Base-by-base conservation (phyloP, 30 jellyfish, hydroid and myxozoan genomes). In the Mastigias papua region DNA sequence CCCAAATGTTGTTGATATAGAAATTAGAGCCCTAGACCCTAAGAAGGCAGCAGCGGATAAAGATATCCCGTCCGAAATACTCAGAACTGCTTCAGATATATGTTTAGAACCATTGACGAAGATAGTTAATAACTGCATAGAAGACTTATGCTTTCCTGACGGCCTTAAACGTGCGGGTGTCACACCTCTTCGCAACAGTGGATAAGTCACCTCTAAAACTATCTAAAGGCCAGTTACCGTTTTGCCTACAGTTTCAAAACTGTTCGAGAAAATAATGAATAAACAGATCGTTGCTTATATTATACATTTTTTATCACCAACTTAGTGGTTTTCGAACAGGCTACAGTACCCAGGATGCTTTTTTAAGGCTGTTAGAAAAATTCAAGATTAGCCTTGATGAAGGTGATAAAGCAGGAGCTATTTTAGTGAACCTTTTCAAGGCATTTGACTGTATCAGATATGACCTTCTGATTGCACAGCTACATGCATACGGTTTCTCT, bases 321-420 rank as follows among this genome's bases (percentile, higher is more conserved):
- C 78, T 67, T 25, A 13, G 78, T 67, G 78, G 78, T 67, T 67
- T 67, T 67, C 54, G n/a, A 11, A 28, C n/a, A 28, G 78, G 78
- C 8, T 67, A 28, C 57, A 33, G 29, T 67, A 25, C 78, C 3
- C 49, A 67, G 27, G 50, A 67, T 28, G 78, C 78, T 5, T 25
- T 67, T 9, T 5, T 33, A 8, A 16, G 54, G 22, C 22, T 67
- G 50, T 26, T 67, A 4, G 78, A 67, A 67, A 67, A 67, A 15
- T 15, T 22, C 9, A 67, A 67, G 27, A 28, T 22, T 19, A 19
- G 78, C 57, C 29, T 67, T 8, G 78, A 67, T 67, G n/a, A 35
- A 10, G 68, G 84, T 19, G 84, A 34, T 0, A 73, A 73, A 20
- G 0, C 30, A 15, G 84, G 48, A 27, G 70, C 84, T 16, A 13